Evolutionary conservation across 2,797 vertebrate species (phyloP).

Genomic region (Artibeus jamaicensis): DNA sequence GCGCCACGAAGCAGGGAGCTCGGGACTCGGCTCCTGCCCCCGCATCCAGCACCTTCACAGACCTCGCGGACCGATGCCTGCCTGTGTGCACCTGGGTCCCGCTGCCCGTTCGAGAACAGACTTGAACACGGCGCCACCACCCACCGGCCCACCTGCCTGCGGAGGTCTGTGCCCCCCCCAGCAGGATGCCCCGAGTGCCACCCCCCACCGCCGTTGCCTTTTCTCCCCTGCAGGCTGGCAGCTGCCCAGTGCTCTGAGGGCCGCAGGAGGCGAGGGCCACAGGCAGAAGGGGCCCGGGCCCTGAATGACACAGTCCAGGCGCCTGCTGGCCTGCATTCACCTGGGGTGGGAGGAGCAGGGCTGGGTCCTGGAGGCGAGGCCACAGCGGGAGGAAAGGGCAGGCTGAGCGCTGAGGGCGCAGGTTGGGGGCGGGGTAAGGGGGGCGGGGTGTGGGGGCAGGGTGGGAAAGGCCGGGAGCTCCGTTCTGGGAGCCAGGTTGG

Average conservation of each 20-base stretch:
- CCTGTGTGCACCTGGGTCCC: not conserved
- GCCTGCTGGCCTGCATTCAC: not conserved
- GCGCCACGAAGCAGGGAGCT: rapidly evolving
- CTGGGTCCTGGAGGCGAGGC: not conserved
- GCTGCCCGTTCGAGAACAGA: not conserved
- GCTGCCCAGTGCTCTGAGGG: not conserved
- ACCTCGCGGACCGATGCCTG: not conserved
- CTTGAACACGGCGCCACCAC: rapidly evolving
- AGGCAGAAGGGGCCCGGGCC: not conserved
- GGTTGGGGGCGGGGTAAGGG: too few species aligned
- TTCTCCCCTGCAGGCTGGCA: not conserved
- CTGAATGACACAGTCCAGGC: not conserved
- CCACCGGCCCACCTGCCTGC: not conserved
- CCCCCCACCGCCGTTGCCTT: not conserved
- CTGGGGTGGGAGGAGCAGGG: not conserved
- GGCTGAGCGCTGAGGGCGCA: too few species aligned
- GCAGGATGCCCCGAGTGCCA: not conserved
- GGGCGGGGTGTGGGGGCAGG: too few species aligned
- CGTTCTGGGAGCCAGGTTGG: too few species aligned
- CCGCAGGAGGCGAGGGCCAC: not conserved
- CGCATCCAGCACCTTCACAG: not conserved
- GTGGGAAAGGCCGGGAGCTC: too few species aligned
- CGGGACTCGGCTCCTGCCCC: not conserved
- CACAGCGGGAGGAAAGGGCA: not conserved
- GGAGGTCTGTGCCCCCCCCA: not conserved